phyloP scores from a whole-genome alignment of 1,140 invertebrate genomes.

The Drosophila erecta region DNA sequence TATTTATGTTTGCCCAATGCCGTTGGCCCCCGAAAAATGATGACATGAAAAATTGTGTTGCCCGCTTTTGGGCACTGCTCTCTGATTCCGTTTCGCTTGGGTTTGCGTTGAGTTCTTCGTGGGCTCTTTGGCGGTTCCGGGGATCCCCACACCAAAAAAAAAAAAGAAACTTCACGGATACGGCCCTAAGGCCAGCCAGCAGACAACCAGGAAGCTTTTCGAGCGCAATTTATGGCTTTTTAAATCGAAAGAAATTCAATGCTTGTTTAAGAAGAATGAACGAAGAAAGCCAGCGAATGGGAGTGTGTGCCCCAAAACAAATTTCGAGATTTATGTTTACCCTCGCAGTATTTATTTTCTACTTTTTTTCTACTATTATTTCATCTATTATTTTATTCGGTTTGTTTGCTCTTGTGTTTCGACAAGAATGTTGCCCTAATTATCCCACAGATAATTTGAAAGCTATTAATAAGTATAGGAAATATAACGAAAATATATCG shows the following conservation, averaged over 20 bases:
- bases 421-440: constrained; percentile 40
- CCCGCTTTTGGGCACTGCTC: constrained; percentile 62
- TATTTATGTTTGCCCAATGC: constrained; percentile 72
- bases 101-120: constrained; percentile 3
- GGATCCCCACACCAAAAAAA: constrained; percentile 6
- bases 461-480: too few relatives aligned
- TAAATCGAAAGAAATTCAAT: constrained; percentile 80
- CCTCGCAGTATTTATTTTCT: constrained; percentile 32
- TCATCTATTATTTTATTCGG: constrained; percentile 1
- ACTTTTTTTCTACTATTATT: neutral
- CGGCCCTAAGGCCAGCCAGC: constrained; percentile 35
- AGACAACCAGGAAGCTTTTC: constrained; percentile 40
- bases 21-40: constrained; percentile 56
- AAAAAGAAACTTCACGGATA: neutral
- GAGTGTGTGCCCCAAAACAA: constrained; percentile 35
- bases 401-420: constrained; percentile 2
- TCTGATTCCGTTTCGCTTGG: constrained; percentile 26
- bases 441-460: constrained; percentile 1
- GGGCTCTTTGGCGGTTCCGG: neutral
- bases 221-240: constrained; percentile 71
- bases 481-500: too few relatives aligned
- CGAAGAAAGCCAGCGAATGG: constrained; percentile 8
- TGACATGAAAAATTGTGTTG: constrained; percentile 81
- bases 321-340: constrained; percentile 64
- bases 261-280: constrained; percentile 68